Evolutionary conservation across 2,113 vertebrate genomes (phyloP), one percentile per base, ranked within the genome.

Genomic region (Ceratotherium simum): DNA sequence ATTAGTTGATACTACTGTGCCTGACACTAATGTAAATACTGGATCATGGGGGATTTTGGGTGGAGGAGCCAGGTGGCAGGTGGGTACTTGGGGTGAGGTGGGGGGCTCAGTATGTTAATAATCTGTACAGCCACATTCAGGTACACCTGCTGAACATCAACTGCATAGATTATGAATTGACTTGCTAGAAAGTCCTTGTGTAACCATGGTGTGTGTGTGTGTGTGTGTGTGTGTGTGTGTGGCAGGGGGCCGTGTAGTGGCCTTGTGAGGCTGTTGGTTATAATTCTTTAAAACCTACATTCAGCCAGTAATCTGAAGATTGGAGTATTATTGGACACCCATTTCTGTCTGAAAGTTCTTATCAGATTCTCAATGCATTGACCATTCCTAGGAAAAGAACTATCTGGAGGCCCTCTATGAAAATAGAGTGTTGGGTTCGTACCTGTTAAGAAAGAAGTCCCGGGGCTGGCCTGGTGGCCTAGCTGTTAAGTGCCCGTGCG

Each of bases 21-120:
- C 33, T 23, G 21, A 1, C 8, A 3, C 10, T 33, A 1, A 3
- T 42, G 8, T 31, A 3, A 60, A 48, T 39, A 17, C n/a, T 70
- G 48, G 65, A 21, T 25, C 11, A 1, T 1, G 39, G 62, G 29
- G 11, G 21, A 8, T 29, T 67, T 78, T 67, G 60, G 62, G 13
- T 46, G 18, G 65, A 67, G 69, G 67, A 16, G 36, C 29, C 79
- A 67, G 14, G 29, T 46, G 70, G 23, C 29, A 70, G 36, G 7
- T 75, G 11, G 36, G 3, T 56, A 67, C 16, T 79, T 58, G 17
- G 39, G 31, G 36, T 29, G 39, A 42, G 13, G 4, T 31, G 58
- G 75, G 27, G 42, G 36, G 46, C 36, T 54, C 9, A 5, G 25
- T 12, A n/a, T 31, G 7, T 56, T 65, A 33, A 12, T 27, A 8